Conservation (phyloP, 2,797 vertebrate genomes). For the Bradypodion ventrale region DNA sequence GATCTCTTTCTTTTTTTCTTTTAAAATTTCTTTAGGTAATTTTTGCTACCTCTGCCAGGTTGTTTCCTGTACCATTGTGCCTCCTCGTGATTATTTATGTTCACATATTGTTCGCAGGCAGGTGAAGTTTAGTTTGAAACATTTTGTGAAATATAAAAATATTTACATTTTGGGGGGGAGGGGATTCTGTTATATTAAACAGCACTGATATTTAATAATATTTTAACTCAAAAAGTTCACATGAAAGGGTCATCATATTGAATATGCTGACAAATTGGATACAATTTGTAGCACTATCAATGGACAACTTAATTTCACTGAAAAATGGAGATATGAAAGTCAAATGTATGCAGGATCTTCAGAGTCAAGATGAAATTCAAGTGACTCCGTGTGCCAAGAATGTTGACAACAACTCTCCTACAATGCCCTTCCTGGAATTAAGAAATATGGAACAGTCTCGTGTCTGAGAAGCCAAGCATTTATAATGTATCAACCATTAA, state of each 20-base stretch:
- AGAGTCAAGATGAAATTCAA: background rate
- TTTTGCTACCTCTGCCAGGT: too few relatives aligned
- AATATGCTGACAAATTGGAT: background rate
- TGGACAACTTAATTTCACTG: background rate
- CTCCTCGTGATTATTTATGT: too few relatives aligned
- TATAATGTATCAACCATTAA: slow-evolving; percentile 35
- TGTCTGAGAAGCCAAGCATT: slow-evolving; percentile 39
- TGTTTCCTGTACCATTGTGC: too few relatives aligned
- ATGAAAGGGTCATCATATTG: background rate
- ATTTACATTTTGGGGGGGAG: too few relatives aligned
- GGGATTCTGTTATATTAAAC: too few relatives aligned
- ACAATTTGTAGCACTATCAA: background rate
- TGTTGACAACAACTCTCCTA: background rate
- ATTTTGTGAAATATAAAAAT: background rate
- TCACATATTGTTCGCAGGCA: background rate
- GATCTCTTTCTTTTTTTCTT: too few relatives aligned
- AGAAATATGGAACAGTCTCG: background rate
- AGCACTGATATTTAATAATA: background rate
- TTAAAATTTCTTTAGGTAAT: too few relatives aligned
- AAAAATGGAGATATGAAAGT: background rate
- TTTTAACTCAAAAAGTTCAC: background rate
- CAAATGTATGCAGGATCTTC: background rate
- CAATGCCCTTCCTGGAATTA: slow-evolving; percentile 1
- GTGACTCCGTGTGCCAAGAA: background rate
- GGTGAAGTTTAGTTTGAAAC: too few relatives aligned